A percentile compares a stretch with the other conserved stretches of the same genome.
These are phyloP conservation scores for Oplegnathus fasciatus DNA, from an alignment of 2,113 vertebrate species.

Conservation along the genomic window DNA sequence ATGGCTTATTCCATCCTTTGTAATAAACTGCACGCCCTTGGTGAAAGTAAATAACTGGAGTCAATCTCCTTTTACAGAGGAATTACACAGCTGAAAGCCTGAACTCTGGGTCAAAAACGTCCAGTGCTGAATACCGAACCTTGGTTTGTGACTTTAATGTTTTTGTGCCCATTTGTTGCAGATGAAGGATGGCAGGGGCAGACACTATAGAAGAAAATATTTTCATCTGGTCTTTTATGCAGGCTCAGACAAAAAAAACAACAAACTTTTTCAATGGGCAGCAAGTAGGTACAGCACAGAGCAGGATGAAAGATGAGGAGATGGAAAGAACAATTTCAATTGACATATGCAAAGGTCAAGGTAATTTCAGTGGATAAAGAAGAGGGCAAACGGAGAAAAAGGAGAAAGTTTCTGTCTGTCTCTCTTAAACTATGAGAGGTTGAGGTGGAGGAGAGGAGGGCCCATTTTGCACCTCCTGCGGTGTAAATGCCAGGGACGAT, in stretches of 20 bases:
- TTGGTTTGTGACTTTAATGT: conserved; percentile 44
- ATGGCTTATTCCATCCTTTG: conserved; percentile 40
- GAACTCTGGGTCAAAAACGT: conserved; percentile 30
- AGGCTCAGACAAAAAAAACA: conserved; percentile 1
- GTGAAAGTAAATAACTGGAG: conserved; percentile 49
- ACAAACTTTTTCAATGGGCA: conserved; percentile 22
- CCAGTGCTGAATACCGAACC: conserved; percentile 37
- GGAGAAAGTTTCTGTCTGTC: conserved; percentile 28
- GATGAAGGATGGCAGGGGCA: conserved; percentile 28
- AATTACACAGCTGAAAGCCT: conserved; percentile 30
- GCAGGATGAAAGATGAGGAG: conserved; percentile 26
- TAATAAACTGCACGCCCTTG: conserved; percentile 43
- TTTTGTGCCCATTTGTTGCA: conserved; percentile 28
- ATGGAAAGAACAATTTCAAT: conserved; percentile 43
- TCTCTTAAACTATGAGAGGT: conserved; percentile 16
- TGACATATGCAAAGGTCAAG: conserved; percentile 65
- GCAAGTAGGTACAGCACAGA: conserved; percentile 16
- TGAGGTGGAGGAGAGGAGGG: conserved; percentile 19
- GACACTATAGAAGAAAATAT: background rate
- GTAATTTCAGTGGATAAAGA: conserved; percentile 50
- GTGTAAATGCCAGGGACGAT: conserved; percentile 56
- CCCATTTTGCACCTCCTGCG: conserved; percentile 38
- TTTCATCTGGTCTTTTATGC: conserved; percentile 25
- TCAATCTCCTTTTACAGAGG: conserved; percentile 35
- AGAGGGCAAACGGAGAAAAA: conserved; percentile 4